phyloP scores from a whole-genome alignment of 2,113 vertebrate genomes.

The Saguinus midas region DNA sequence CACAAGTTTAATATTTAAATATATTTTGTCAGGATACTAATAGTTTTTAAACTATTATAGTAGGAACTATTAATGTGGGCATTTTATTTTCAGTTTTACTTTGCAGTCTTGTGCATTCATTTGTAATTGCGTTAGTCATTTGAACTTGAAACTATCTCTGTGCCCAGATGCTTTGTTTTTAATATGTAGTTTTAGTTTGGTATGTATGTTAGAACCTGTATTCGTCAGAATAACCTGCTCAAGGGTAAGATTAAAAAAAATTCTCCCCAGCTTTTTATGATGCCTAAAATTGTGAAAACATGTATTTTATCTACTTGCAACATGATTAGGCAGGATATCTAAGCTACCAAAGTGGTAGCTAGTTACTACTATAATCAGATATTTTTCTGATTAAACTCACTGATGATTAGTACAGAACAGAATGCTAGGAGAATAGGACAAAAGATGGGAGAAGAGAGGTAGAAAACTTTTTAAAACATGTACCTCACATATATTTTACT shows the following conservation, averaged over 20 bases:
- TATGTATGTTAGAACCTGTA: background rate
- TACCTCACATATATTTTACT: background rate
- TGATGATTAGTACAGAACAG: background rate
- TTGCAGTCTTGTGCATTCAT: background rate
- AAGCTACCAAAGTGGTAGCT: background rate
- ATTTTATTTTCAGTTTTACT: background rate
- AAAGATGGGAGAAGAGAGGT: background rate
- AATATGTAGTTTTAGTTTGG: background rate
- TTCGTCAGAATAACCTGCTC: background rate
- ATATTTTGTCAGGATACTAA: slow-evolving; percentile 20
- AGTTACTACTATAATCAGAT: background rate
- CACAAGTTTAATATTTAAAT: background rate
- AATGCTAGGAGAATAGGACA: background rate
- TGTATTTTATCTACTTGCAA: background rate
- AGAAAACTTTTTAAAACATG: background rate
- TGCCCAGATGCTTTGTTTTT: background rate
- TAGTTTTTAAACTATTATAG: background rate
- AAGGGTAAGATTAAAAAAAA: background rate
- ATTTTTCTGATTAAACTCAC: slow-evolving; percentile 5
- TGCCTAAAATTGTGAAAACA: background rate
- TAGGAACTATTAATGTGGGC: background rate
- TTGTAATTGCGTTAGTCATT: background rate
- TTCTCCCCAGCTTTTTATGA: background rate
- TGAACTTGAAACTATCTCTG: slow-evolving; percentile 15
- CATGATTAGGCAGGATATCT: background rate